Conservation (phyloP, 2,113 vertebrate species). For the Chaetodon trifascialis region DNA sequence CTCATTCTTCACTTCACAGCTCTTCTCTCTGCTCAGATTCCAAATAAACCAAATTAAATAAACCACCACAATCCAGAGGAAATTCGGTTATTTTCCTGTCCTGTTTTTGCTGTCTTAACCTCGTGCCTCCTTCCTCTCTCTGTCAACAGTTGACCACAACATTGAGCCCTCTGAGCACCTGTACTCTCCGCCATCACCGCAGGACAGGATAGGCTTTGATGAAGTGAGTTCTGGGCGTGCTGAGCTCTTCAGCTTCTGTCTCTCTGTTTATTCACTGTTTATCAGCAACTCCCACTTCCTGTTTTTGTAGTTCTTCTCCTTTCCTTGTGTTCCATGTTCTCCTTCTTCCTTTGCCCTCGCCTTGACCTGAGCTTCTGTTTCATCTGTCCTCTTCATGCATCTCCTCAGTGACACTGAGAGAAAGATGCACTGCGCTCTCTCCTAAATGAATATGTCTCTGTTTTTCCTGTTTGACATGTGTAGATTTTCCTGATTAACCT, state of each 20-base stretch:
- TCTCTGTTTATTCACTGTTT: conserved; percentile 21
- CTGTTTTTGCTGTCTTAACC: conserved; percentile 36
- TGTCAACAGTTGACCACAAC: conserved; percentile 90
- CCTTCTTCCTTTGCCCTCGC: neutral
- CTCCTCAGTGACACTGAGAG: neutral
- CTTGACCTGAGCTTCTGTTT: neutral
- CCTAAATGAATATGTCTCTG: neutral
- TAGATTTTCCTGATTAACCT: conserved; percentile 97
- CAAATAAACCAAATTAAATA: conserved; percentile 35
- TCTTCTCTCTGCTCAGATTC: conserved; percentile 5
- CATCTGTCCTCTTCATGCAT: neutral
- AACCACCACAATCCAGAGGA: conserved; percentile 36
- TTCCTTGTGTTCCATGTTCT: neutral
- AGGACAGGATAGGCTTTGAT: conserved; percentile 93
- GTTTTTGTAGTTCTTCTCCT: neutral
- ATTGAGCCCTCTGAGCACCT: conserved; percentile 90
- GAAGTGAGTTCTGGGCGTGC: conserved; percentile 84
- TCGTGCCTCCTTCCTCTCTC: neutral
- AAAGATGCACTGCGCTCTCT: neutral
- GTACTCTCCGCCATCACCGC: conserved; percentile 79
- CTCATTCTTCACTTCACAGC: conserved; percentile 49
- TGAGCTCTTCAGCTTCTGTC: neutral
- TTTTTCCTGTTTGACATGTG: neutral
- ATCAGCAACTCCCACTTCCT: conserved; percentile 25
- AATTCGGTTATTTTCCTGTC: conserved; percentile 10